phyloP scores from a whole-genome alignment of 2,797 vertebrate genomes.

The Poeciliopsis infans region DNA sequence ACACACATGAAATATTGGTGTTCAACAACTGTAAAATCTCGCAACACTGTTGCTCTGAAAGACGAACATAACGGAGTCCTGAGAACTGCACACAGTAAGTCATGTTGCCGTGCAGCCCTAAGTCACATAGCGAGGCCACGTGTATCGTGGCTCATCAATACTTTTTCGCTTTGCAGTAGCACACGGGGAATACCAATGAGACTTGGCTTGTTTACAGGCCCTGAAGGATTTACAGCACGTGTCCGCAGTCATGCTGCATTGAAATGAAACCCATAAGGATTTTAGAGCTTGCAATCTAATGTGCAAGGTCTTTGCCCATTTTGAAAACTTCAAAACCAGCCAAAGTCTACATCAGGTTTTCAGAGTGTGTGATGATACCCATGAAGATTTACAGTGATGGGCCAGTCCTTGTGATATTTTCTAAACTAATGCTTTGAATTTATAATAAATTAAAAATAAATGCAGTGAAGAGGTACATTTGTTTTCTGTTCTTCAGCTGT shows the following conservation, averaged over 20 bases:
- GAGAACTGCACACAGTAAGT: conserved; percentile 21
- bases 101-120: conserved; percentile 8
- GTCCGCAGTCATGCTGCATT: conserved; percentile 27
- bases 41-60: conserved; percentile 13
- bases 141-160: conserved; percentile 63
- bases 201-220: conserved; percentile 40
- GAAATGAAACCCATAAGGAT: conserved; percentile 43
- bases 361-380: background rate
- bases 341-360: background rate
- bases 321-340: background rate
- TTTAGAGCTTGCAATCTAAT: conserved; percentile 19
- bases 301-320: background rate
- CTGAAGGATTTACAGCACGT: conserved; percentile 47
- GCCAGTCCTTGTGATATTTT: background rate
- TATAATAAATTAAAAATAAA: background rate
- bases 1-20: background rate
- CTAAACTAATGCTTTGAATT: background rate
- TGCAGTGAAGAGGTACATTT: background rate
- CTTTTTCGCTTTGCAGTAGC: conserved; percentile 41
- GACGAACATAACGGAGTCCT: conserved; percentile 14
- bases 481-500: background rate
- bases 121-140: conserved; percentile 59
- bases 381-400: background rate
- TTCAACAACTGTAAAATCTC: background rate
- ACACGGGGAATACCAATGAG: conserved; percentile 61